Evolutionary conservation across 2,113 vertebrate species (phyloP), one percentile per base, ranked within the genome.

Genomic region (Ploceus nigricollis): DNA sequence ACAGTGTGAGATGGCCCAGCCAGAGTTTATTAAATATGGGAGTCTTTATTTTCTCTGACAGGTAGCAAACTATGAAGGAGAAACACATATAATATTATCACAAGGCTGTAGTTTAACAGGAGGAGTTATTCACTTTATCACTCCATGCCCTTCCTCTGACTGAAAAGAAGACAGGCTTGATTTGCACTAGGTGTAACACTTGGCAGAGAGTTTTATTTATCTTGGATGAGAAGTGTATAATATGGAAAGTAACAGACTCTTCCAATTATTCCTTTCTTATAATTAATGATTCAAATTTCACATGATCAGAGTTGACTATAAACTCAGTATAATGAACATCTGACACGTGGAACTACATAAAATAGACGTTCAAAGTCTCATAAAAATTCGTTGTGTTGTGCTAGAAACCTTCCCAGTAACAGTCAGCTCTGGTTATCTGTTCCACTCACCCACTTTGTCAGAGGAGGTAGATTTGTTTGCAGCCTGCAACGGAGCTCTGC

Each of bases 31-130:
- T 77, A 86, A 89, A 83, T 53, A 40, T 3, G 28, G 10, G 4
- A 47, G 19, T 47, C 35, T 71, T 82, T 68, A 54, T 63, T 77
- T 54, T 21, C 45, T 80, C 72, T 89, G 94, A 87, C 68, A 83
- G 58, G 63, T 20, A 84, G 64, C 64, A 91, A 83, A 72, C 37
- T 45, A 69, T 0, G 1, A 81, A 93, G 76, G 80, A 93, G 87
- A 91, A 95, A 96, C n/a, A 68, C 48, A 79, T 58, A 48, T 54
- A 88, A 54, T 31, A 94, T 35, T 31, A 87, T 64, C 63, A 69
- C 45, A 48, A 86, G 48, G 58, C 72, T 77, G 53, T 15, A 91
- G 89, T 45, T 71, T 76, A 86, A 45, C 20, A 53, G 31, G 22
- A 88, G 24, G 15, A 71, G 42, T 63, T 28, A 64, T 28, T 15